Percentiles rank a stretch among this genome's conserved stretches.
phyloP scores from a whole-genome alignment of 2,888 invertebrate species.

The Oscheius onirici region DNA sequence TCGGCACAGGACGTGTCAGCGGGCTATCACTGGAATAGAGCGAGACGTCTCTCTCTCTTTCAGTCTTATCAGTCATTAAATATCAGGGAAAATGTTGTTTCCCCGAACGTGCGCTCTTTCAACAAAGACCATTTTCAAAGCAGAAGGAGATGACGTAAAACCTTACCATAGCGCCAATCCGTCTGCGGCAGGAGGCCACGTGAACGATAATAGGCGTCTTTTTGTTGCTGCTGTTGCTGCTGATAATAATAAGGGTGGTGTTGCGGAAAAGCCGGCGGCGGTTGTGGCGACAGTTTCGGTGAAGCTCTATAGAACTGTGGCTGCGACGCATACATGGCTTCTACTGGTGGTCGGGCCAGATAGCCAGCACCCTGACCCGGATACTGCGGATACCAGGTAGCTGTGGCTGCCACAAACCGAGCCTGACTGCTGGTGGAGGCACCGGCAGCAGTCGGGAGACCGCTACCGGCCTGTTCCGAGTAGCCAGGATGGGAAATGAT shows the following conservation, averaged over 20 bases:
- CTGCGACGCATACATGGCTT: not conserved
- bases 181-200: slow-evolving; percentile 21
- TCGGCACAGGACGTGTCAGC: not conserved
- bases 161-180: slow-evolving; percentile 31
- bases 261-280: slow-evolving; percentile 7
- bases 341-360: not conserved
- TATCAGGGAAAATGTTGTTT: not conserved
- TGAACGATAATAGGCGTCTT: slow-evolving; percentile 37
- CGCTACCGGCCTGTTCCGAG: slow-evolving; percentile 20
- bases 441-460: slow-evolving; percentile 13
- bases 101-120: too few species aligned
- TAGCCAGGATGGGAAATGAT: slow-evolving; percentile 33
- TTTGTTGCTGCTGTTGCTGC: slow-evolving; percentile 33
- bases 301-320: not conserved
- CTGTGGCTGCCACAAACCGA: slow-evolving; percentile 36
- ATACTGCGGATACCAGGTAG: slow-evolving; percentile 46
- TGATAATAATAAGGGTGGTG: slow-evolving; percentile 33
- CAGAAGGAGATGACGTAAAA: not conserved
- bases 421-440: too few species aligned
- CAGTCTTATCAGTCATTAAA: not conserved
- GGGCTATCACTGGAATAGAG: not conserved
- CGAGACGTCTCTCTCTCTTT: not conserved
- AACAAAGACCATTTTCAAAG: not conserved
- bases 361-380: slow-evolving; percentile 34
- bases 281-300: slow-evolving; percentile 3